Percentiles rank a stretch among this genome's conserved stretches.
phyloP scores from a whole-genome alignment of 2,113 vertebrate genomes.

The Dendrocopos noguchii region DNA sequence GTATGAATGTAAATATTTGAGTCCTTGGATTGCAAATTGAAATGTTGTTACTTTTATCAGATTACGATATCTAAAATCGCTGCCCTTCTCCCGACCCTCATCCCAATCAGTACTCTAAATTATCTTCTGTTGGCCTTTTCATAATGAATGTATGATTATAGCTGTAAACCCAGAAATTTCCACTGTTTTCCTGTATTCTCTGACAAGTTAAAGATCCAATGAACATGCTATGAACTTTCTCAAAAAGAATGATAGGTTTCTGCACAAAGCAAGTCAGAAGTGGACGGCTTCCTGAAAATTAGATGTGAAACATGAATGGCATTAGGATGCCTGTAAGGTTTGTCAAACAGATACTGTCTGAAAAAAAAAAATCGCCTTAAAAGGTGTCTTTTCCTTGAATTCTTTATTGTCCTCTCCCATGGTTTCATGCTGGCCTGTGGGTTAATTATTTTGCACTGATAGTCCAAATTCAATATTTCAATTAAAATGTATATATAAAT shows the following conservation, averaged over 20 bases:
- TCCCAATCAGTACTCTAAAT: neutral
- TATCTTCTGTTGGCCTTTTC: slow-evolving; percentile 1
- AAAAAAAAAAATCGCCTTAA: neutral
- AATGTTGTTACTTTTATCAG: neutral
- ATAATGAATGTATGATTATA: neutral
- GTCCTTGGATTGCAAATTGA: slow-evolving; percentile 37
- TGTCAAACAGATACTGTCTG: neutral
- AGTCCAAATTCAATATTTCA: slow-evolving; percentile 71
- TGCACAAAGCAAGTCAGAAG: slow-evolving; percentile 23
- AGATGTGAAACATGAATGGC: neutral
- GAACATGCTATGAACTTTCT: neutral
- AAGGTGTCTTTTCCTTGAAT: neutral
- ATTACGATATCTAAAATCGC: neutral
- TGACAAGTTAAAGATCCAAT: neutral
- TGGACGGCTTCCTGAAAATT: neutral
- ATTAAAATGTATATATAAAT: slow-evolving; percentile 64
- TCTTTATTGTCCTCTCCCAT: neutral
- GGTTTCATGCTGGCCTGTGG: slow-evolving; percentile 67
- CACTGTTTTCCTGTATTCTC: neutral
- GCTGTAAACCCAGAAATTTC: neutral
- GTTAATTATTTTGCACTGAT: slow-evolving; percentile 76
- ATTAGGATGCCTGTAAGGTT: neutral
- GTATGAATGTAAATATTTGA: slow-evolving; percentile 64
- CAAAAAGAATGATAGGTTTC: slow-evolving; percentile 1
- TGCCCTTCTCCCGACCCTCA: neutral